Evolutionary conservation across 1,140 invertebrate species (phyloP).

Genomic region (Glossosoma conforme): DNA sequence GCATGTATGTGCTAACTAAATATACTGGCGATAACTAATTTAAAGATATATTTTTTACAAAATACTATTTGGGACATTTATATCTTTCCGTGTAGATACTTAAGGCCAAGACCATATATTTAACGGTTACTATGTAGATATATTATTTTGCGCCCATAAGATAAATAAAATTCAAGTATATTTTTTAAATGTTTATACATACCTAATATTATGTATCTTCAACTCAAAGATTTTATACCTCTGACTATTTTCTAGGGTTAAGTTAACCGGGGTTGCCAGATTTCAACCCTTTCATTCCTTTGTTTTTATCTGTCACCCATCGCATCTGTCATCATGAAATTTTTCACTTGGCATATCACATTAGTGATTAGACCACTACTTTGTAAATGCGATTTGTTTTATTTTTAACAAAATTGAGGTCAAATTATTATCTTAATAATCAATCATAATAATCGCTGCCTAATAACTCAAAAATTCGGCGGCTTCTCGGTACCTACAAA

Average conservation of each 20-base stretch:
- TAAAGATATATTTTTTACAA: no score
- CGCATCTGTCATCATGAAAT: constrained; percentile 18
- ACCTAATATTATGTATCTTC: not conserved
- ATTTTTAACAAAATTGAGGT: constrained; percentile 3
- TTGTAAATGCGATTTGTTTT: no score
- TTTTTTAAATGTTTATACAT: not conserved
- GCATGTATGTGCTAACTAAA: no score
- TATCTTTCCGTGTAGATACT: no score
- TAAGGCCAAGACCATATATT: no score
- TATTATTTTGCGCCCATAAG: not conserved
- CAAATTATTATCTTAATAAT: constrained; percentile 3
- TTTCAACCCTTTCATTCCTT: constrained; percentile 7
- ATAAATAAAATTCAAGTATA: not conserved
- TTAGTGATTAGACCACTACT: no score
- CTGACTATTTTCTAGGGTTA: not conserved
- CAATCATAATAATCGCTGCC: constrained; percentile 3
- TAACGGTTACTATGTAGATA: not conserved
- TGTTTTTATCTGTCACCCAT: no score
- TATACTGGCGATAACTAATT: no score
- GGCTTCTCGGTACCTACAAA: not conserved
- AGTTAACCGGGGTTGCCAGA: not conserved
- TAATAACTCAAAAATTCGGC: not conserved
- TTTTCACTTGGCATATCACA: constrained; percentile 15
- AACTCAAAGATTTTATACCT: not conserved
- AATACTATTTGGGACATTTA: no score